Base-by-base conservation (phyloP, 2,888 invertebrate genomes). In the Cyrtodaria siliqua region DNA sequence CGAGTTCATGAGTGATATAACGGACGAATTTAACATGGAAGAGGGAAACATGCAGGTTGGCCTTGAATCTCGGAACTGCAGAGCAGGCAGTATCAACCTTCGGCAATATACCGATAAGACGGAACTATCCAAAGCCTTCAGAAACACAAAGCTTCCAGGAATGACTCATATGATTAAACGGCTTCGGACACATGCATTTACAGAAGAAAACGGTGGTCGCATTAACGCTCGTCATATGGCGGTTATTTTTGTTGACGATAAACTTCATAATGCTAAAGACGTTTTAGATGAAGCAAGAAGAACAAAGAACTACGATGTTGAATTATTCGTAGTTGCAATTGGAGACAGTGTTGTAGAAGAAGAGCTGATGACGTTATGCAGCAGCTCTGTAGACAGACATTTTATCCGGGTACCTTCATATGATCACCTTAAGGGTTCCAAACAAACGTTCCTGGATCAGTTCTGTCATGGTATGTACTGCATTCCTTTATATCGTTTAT, bases 241-340 rank as follows among this genome's bases (percentile, higher is more conserved):
- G 16, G 84, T 90, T 1, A 24, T 88, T 9, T 85, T 90, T 67
- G 74, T 89, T 14, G 88, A 89, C 60, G 82, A 87, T 56, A 76
- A 59, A 47, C 67, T 86, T 14, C 69, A 67, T 27, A 72, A 83
- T 33, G 55, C 73, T 2, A 76, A 84, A 57, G 61, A 67, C 1
- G 63, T 82, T 20, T 26, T 83, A 16, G 53, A 79, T 40, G 75
- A 79, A 26, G 79, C 81, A 0, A 74, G 76, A 63, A 50, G 62
- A 38, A 49, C 83, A 0, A 81, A 81, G 49, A 62, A 57, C 18
- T 12, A 72, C 14, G 72, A 74, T 26, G 68, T 81, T 18, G 81
- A 82, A 56, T n/a, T 83, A 38, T 83, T 79, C 63, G 77, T 83
- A 16, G 75, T 83, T 38, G 83, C 79, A 0, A 73, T 83, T 40